phyloP scores from a whole-genome alignment of 2,797 vertebrate species.

The Anguilla pacifica region DNA sequence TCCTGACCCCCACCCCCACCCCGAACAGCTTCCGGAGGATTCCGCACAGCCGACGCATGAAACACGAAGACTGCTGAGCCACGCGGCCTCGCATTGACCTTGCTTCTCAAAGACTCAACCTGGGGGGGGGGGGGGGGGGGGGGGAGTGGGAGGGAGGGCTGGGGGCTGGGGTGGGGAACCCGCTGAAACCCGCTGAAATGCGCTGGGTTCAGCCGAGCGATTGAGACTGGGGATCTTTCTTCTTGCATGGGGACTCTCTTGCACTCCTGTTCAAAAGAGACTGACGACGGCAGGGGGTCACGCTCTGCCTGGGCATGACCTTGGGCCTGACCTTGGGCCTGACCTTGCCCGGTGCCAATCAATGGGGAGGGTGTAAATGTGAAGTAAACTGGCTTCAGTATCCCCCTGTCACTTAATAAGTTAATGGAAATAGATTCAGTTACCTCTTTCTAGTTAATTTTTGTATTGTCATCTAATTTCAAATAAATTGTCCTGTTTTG shows the following conservation, averaged over 20 bases:
- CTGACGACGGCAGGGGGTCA: slow-evolving; percentile 6
- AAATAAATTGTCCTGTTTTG: slow-evolving; percentile 76
- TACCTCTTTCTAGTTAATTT: slow-evolving; percentile 70
- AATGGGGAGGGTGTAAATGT: not conserved
- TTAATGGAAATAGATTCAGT: slow-evolving; percentile 29
- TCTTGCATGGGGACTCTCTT: not conserved
- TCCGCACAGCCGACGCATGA: slow-evolving; percentile 12
- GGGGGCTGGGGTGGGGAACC: too few species aligned
- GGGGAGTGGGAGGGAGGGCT: too few species aligned
- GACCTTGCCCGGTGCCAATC: slow-evolving; percentile 30
- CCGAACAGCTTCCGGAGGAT: slow-evolving; percentile 10
- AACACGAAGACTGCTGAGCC: not conserved
- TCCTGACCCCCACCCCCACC: not conserved
- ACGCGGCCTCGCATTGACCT: not conserved
- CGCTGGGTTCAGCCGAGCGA: not conserved
- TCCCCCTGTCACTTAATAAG: slow-evolving; percentile 21
- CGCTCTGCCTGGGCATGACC: not conserved
- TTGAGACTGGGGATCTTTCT: not conserved
- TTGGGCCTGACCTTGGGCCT: too few species aligned
- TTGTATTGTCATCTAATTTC: slow-evolving; percentile 79
- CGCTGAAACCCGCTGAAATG: not conserved
- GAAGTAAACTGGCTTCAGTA: slow-evolving; percentile 9
- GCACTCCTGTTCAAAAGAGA: not conserved
- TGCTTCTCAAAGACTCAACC: not conserved
- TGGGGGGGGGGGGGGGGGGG: not conserved